Evolutionary conservation across 2,113 vertebrate species (phyloP).

Genomic region (Alexandromys fortis): DNA sequence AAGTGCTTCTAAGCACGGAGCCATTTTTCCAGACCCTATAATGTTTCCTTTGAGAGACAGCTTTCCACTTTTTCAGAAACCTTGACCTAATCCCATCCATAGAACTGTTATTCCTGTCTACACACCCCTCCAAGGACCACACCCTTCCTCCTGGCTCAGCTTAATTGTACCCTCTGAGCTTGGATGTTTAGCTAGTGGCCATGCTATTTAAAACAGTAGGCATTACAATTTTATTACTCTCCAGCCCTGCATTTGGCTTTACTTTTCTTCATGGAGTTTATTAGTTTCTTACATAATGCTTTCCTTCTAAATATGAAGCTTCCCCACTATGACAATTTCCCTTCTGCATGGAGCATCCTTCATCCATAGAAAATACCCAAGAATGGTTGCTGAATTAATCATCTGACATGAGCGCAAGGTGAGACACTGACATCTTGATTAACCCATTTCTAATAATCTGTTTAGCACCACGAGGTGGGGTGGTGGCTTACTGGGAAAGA

Average conservation of each 20-base stretch:
- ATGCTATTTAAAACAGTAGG: neutral
- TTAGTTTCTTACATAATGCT: neutral
- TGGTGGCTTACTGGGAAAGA: no score
- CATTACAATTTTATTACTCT: neutral
- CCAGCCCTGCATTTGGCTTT: neutral
- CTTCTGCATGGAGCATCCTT: neutral
- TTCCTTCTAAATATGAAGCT: neutral
- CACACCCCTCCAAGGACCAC: neutral
- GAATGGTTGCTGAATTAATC: neutral
- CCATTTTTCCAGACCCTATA: neutral
- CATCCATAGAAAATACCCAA: neutral
- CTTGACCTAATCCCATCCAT: neutral
- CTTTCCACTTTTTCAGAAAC: neutral
- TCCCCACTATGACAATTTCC: neutral
- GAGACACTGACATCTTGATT: neutral
- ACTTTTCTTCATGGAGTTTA: neutral
- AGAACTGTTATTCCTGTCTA: neutral
- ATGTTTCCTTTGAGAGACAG: neutral
- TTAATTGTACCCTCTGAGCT: neutral
- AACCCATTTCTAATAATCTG: no score
- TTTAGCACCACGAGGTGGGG: no score
- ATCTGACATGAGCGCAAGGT: neutral
- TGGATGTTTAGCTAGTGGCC: neutral
- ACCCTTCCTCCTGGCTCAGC: neutral
- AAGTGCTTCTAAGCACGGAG: neutral